These are phyloP conservation scores for Cheirogaleus medius DNA, from an alignment of 2,113 vertebrate genomes.

Conservation along the genomic window DNA sequence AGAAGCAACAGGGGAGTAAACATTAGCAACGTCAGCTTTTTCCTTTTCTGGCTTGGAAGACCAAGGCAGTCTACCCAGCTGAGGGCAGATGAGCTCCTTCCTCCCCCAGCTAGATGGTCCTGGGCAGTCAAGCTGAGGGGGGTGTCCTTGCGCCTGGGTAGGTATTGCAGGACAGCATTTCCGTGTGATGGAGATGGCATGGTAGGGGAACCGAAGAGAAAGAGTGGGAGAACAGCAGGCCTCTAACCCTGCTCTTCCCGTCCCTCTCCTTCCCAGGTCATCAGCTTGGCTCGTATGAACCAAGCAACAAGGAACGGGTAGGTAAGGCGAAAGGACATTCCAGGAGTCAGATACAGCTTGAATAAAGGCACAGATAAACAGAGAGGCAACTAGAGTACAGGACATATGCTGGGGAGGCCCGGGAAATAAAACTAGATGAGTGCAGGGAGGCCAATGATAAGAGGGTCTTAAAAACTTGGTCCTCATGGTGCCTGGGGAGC, in stretches of 20 bases:
- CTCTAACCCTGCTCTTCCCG: background rate
- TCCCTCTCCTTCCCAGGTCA: background rate
- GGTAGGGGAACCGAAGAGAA: background rate
- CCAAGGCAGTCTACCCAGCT: background rate
- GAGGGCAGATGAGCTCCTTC: background rate
- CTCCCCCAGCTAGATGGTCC: background rate
- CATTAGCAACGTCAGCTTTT: background rate
- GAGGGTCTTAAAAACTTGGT: background rate
- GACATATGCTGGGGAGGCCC: background rate
- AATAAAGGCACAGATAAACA: background rate
- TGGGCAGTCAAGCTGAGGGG: background rate
- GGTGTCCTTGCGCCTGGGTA: background rate
- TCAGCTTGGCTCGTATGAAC: background rate
- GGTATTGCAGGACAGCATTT: background rate
- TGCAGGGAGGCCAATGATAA: background rate
- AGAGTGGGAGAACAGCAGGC: background rate
- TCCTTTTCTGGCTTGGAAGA: background rate
- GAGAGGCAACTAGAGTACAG: background rate
- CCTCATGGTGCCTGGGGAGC: background rate
- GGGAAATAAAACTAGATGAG: background rate
- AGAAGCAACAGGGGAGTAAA: conserved; percentile 40
- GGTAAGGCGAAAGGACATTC: background rate
- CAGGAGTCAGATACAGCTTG: background rate
- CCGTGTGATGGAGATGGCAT: background rate
- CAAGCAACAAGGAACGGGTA: background rate